phyloP scores from a whole-genome alignment of 2,113 vertebrate species.

The Amia ocellicauda region DNA sequence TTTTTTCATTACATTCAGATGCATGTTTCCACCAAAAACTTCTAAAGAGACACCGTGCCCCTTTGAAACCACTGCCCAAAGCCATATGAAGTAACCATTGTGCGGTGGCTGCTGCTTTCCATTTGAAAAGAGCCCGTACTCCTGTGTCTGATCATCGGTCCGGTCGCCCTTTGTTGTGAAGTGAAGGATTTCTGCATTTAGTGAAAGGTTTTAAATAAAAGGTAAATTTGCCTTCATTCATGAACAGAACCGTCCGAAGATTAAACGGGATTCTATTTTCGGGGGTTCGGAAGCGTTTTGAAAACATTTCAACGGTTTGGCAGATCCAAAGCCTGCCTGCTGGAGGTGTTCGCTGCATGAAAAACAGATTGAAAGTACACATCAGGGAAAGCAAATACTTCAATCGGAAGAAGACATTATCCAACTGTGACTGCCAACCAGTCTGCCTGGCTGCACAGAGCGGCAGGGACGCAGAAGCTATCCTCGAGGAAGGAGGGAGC shows the following conservation, averaged over 20 bases:
- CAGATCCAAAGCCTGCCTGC: neutral
- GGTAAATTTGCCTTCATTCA: neutral
- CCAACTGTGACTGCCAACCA: neutral
- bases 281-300: neutral
- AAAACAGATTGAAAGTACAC: neutral
- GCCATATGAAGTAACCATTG: too few species aligned
- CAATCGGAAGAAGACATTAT: constrained; percentile 3
- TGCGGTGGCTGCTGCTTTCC: too few species aligned
- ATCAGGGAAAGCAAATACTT: neutral
- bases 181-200: neutral
- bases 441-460: too few species aligned
- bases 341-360: neutral
- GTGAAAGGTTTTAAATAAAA: neutral
- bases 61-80: too few species aligned
- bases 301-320: neutral
- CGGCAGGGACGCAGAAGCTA: too few species aligned
- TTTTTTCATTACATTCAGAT: too few species aligned
- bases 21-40: too few species aligned
- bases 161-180: neutral
- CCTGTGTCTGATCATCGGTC: neutral
- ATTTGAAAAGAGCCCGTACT: neutral
- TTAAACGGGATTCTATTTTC: neutral
- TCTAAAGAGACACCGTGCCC: too few species aligned
- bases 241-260: neutral
- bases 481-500: too few species aligned